Base-by-base conservation (phyloP, 2,888 invertebrate genomes). In the Heliconius ethilla region DNA sequence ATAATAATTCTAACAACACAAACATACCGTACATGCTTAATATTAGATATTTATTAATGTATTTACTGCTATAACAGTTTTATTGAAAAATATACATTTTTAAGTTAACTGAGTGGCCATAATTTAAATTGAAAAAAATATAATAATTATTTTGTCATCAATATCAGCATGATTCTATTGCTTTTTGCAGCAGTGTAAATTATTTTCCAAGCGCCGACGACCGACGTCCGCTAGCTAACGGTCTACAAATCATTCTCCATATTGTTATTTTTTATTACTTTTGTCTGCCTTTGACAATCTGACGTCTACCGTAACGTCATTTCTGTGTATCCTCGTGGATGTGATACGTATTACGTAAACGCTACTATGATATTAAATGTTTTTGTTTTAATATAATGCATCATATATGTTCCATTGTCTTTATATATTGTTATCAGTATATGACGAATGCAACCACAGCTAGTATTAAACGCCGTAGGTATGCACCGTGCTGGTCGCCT, bases 181-280 rank as follows among this genome's bases (percentile, higher is more conserved):
- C 15, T 59, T 72, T 72, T 59, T 59, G 72, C 72, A 33, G 79
- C 82, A 82, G 79, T 83, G 85, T 84, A 87, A 90, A 90, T 90
- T 88, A 86, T 87, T 89, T 88, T 88, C 88, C 79, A 82, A 86
- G 87, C 63, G 37, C 27, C 63, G 88, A 86, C 86, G 83, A 85
- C 84, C 86, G 83, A 86, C 84, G 81, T 82, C 85, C 86, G 84
- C 85, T 85, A 84, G 83, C 85, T 88, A 87, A 88, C 89, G 88
- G 88, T 88, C 87, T 83, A 88, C 89, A 89, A 89, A 89, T 89
- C 87, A 89, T 88, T 84, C 81, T 81, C 82, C 85, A 86, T 86
- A 86, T 86, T 85, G 84, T 84, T 82, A 80, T 82, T 79, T 80
- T 75, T 81, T 78, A 78, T 78, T 79, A 76, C 67, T 81, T 75